Evolutionary conservation across 2,797 vertebrate genomes (phyloP).

Genomic region (Acanthurus leucopareius): DNA sequence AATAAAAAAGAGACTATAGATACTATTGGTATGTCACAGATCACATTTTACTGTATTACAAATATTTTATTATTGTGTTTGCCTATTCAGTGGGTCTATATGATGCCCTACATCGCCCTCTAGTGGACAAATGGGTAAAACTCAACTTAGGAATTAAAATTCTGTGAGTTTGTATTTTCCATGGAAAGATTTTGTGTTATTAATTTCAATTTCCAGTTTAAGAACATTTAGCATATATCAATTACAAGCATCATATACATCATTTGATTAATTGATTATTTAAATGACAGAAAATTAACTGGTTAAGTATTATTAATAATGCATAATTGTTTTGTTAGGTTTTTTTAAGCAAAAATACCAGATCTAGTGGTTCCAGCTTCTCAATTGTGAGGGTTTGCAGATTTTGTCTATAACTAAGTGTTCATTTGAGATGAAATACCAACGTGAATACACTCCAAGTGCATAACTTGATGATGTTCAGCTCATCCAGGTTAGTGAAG

Average conservation of each 20-base stretch:
- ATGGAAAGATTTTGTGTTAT: background rate
- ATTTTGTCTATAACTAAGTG: conserved; percentile 1
- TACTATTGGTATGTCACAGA: conserved; percentile 2
- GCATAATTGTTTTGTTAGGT: background rate
- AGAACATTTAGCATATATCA: background rate
- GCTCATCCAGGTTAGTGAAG: background rate
- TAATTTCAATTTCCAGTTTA: background rate
- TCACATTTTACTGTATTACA: conserved; percentile 10
- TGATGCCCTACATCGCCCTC: conserved; percentile 43
- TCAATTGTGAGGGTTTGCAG: background rate
- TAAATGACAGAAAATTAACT: background rate
- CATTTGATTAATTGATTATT: background rate
- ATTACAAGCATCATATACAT: background rate
- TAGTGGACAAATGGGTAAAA: conserved; percentile 42
- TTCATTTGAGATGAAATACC: conserved; percentile 39
- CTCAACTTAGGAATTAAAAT: background rate
- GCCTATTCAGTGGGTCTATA: background rate
- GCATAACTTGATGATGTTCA: background rate
- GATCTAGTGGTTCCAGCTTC: background rate
- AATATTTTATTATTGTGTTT: background rate
- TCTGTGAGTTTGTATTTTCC: background rate
- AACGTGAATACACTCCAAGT: conserved; percentile 19
- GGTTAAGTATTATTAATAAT: background rate
- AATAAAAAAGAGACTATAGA: too few relatives aligned
- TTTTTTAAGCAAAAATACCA: background rate